phyloP scores from a whole-genome alignment of 2,113 vertebrate genomes.

The Gallinago paraguaiae region DNA sequence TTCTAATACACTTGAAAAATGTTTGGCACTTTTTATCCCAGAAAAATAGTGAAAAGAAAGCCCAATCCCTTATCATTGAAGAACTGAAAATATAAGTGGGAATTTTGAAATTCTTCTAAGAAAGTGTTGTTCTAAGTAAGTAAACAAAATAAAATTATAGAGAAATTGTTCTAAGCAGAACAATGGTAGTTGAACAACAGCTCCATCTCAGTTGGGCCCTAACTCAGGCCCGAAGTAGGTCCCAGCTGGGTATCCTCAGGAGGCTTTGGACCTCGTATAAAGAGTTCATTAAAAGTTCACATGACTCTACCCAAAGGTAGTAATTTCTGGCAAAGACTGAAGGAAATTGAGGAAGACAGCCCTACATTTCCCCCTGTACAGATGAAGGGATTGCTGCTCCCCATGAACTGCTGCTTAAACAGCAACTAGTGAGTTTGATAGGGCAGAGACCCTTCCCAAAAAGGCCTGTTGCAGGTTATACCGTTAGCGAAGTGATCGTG shows the following conservation, averaged over 20 bases:
- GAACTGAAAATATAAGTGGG: not conserved
- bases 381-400: not conserved
- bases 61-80: not conserved
- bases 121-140: too few species aligned
- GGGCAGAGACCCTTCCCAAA: not conserved
- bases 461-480: not conserved
- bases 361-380: not conserved
- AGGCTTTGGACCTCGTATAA: not conserved
- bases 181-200: not conserved
- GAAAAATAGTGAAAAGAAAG: not conserved
- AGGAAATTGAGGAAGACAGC: not conserved
- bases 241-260: not conserved
- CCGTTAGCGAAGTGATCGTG: fast-evolving
- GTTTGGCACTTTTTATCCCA: not conserved
- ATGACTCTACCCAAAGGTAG: not conserved
- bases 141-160: too few species aligned
- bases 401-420: not conserved
- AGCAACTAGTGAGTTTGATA: not conserved
- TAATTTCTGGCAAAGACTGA: not conserved
- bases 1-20: not conserved
- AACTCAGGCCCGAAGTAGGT: too few species aligned
- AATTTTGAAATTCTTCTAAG: not conserved
- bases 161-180: not conserved
- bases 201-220: not conserved
- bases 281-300: not conserved